Conservation (phyloP, 1,140 invertebrate species). For the Stegodyphus mimosarum region DNA sequence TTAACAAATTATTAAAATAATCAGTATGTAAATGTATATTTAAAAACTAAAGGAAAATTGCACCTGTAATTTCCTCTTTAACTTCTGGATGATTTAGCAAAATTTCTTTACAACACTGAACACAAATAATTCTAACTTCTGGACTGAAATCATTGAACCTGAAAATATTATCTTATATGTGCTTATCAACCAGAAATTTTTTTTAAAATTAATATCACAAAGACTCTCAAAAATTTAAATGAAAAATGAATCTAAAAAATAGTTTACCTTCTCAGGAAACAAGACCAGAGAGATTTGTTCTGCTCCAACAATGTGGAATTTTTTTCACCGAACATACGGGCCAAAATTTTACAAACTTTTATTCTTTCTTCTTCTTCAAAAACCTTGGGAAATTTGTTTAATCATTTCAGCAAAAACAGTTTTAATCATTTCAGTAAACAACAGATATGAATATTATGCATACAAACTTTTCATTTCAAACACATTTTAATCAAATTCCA, state of each 20-base stretch:
- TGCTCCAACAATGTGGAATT: constrained; percentile 88
- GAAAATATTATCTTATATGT: constrained; percentile 3
- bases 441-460: too few relatives aligned
- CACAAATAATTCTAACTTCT: constrained; percentile 91
- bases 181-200: too few relatives aligned
- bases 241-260: neutral
- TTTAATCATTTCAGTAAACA: neutral
- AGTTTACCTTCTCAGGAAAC: constrained; percentile 80
- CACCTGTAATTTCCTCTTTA: constrained; percentile 85
- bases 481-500: too few relatives aligned
- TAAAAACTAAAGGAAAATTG: neutral
- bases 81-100: constrained; percentile 92
- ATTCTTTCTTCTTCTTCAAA: constrained; percentile 87
- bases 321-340: constrained; percentile 96
- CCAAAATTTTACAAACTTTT: constrained; percentile 86
- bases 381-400: constrained; percentile 69
- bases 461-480: too few relatives aligned
- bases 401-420: neutral
- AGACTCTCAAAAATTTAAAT: neutral
- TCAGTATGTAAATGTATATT: neutral
- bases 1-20: too few relatives aligned
- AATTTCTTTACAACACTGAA: constrained; percentile 97
- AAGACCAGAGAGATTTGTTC: constrained; percentile 85
- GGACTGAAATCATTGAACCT: constrained; percentile 95
- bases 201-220: neutral